Conservation (phyloP, 2,797 vertebrate species). For the Mus spretus region DNA sequence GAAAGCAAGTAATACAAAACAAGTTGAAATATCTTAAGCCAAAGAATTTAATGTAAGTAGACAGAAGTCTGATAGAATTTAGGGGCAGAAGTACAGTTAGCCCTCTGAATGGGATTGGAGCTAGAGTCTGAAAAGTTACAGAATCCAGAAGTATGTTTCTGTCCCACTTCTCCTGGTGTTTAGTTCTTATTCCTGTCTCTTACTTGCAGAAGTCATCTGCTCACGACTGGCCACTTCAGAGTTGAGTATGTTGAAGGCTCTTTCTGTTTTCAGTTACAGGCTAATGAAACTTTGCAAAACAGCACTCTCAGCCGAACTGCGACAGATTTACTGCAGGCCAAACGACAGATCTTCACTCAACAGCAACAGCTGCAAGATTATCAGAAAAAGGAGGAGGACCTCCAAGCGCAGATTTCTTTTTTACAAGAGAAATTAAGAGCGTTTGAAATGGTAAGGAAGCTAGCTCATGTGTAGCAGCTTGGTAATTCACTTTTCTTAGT, state of each 20-base stretch:
- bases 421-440: constrained; percentile 91
- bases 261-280: constrained; percentile 92
- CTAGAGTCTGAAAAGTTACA: neutral
- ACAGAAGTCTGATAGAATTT: neutral
- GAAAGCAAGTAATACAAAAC: constrained; percentile 57
- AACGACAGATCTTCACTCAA: constrained; percentile 93
- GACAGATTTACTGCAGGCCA: constrained; percentile 95
- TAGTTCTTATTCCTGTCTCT: neutral
- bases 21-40: constrained; percentile 51
- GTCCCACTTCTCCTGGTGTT: neutral
- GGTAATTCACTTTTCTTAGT: constrained; percentile 57
- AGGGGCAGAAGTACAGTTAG: neutral
- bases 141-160: neutral
- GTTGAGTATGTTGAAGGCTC: constrained; percentile 33
- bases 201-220: neutral
- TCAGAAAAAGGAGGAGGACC: constrained; percentile 90
- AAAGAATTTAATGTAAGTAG: constrained; percentile 33
- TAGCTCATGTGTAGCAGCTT: neutral
- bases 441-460: constrained; percentile 90
- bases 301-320: constrained; percentile 96
- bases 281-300: constrained; percentile 95
- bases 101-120: neutral
- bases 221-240: neutral
- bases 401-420: constrained; percentile 88
- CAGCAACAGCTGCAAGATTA: constrained; percentile 94